These are phyloP conservation scores for Aricia artaxerxes DNA, from an alignment of 2,888 invertebrate genomes.

Conservation along the genomic window DNA sequence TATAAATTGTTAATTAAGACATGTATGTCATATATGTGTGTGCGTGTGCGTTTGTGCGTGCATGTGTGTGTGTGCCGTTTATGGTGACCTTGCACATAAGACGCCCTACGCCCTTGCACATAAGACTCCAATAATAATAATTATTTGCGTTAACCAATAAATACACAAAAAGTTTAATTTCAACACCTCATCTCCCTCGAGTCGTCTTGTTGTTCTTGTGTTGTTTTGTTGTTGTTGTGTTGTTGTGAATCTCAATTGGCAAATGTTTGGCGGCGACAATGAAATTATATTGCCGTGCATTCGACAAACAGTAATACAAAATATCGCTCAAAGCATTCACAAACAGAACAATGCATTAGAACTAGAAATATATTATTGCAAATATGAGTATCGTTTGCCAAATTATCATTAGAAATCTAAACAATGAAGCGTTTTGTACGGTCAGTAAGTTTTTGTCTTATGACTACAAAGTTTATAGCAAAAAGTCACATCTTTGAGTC, in stretches of 20 bases:
- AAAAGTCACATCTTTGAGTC: no score
- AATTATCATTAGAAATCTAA: no score
- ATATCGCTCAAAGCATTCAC: slow-evolving; percentile 1
- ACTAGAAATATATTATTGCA: background rate
- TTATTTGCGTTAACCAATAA: background rate
- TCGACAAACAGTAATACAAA: background rate
- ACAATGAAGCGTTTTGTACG: no score
- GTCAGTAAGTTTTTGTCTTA: no score
- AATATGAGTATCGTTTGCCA: no score
- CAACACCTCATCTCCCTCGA: slow-evolving; percentile 2
- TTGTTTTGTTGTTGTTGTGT: slow-evolving; percentile 1
- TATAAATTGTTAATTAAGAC: no score
- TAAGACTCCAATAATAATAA: background rate
- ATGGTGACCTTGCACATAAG: no score
- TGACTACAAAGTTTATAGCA: no score
- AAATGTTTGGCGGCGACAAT: slow-evolving; percentile 5
- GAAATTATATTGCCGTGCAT: slow-evolving; percentile 7
- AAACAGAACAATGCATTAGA: background rate
- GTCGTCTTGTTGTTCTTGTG: background rate
- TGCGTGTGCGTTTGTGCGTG: no score
- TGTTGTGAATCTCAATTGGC: slow-evolving; percentile 13
- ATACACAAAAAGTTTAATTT: slow-evolving; percentile 1
- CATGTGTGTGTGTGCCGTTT: no score
- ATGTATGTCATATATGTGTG: no score
- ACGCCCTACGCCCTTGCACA: no score